Conservation (phyloP, 2,113 vertebrate genomes). For the crab-eating macaque (Macaca fascicularis) region T2T-MFA8v1.1 NC_088389.1:99468501-99469000, state of each 20-base stretch:
- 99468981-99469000: background rate
- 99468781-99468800: background rate
- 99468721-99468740: background rate
- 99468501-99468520: background rate
- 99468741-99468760: background rate
- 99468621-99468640: background rate
- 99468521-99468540: background rate
- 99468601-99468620: background rate
- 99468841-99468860: background rate
- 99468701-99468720: background rate
- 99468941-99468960: background rate
- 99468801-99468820: background rate
- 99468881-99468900: background rate
- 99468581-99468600: background rate
- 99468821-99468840: background rate
- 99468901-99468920: background rate
- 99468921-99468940: background rate
- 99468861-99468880: background rate
- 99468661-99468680: background rate
- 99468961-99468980: background rate
- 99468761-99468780: background rate
- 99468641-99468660: background rate
- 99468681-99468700: background rate
- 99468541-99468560: background rate
- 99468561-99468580: background rate